Evolutionary conservation across 1,140 invertebrate species (phyloP).

Genomic region (Anastatus disparis): DNA sequence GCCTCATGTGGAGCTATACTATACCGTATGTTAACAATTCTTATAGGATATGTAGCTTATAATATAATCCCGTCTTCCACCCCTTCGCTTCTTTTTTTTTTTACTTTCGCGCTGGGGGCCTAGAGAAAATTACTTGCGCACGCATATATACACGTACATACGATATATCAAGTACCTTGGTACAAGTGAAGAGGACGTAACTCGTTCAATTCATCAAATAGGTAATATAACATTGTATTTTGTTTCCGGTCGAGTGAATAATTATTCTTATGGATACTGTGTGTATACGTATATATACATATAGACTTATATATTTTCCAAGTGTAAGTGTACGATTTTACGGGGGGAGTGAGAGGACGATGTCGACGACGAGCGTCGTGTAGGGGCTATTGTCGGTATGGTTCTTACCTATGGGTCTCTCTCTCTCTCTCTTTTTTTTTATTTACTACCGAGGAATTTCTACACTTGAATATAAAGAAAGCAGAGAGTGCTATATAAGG

Average conservation of each 20-base stretch:
- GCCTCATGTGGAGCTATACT: too few species aligned
- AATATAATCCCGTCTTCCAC: slow-evolving; percentile 29
- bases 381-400: slow-evolving; percentile 37
- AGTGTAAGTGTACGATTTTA: slow-evolving; percentile 36
- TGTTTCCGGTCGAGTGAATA: slow-evolving; percentile 63
- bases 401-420: slow-evolving; percentile 2
- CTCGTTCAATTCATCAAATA: slow-evolving; percentile 46
- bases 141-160: not conserved
- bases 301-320: too few species aligned
- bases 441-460: slow-evolving; percentile 54
- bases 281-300: not conserved
- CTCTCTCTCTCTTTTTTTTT: too few species aligned
- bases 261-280: slow-evolving; percentile 51
- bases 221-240: slow-evolving; percentile 59
- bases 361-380: too few species aligned
- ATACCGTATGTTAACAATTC: slow-evolving; percentile 63
- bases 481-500: slow-evolving; percentile 23
- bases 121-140: slow-evolving; percentile 4
- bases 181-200: slow-evolving; percentile 51
- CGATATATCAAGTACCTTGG: slow-evolving; percentile 8
- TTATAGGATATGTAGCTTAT: not conserved
- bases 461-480: slow-evolving; percentile 45
- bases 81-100: too few species aligned
- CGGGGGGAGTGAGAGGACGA: slow-evolving; percentile 30
- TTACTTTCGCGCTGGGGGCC: not conserved